Evolutionary conservation across 2,113 vertebrate species (phyloP).

Genomic region (Mola mola): DNA sequence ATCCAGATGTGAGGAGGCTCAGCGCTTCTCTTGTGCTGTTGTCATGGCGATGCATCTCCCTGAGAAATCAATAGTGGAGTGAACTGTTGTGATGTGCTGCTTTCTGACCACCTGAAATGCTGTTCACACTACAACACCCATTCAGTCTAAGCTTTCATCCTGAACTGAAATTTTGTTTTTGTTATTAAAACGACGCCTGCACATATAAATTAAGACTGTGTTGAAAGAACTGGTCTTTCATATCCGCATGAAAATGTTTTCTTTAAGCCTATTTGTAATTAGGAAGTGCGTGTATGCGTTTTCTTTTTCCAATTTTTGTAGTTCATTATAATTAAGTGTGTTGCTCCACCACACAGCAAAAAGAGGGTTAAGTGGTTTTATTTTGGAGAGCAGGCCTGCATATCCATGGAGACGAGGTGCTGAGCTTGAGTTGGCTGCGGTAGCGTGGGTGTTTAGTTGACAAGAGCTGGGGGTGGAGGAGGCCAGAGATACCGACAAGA

Average conservation of each 20-base stretch:
- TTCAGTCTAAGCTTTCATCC: constrained; percentile 3
- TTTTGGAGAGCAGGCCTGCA: constrained; percentile 67
- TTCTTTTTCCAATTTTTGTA: constrained; percentile 2
- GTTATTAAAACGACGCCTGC: too few species aligned
- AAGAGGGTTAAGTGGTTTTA: constrained; percentile 69
- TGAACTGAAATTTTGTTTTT: not conserved
- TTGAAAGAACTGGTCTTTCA: constrained; percentile 1
- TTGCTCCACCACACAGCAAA: constrained; percentile 34
- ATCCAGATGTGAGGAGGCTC: constrained; percentile 44
- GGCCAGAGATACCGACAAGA: constrained; percentile 43
- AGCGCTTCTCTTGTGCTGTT: constrained; percentile 57
- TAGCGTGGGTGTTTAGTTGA: constrained; percentile 61
- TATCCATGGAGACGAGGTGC: constrained; percentile 80
- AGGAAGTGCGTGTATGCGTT: not conserved
- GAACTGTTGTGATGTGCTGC: constrained; percentile 44
- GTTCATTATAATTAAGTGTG: constrained; percentile 38
- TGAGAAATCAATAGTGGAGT: constrained; percentile 36
- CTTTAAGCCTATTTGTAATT: constrained; percentile 5
- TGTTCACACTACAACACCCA: not conserved
- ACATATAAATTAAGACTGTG: too few species aligned
- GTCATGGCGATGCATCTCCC: constrained; percentile 74
- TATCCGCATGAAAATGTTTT: constrained; percentile 12
- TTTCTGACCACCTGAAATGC: constrained; percentile 14
- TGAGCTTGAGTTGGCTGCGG: constrained; percentile 62
- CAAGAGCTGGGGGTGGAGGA: constrained; percentile 66